These are phyloP conservation scores for Pygocentrus nattereri DNA, from an alignment of 2,797 vertebrate genomes.

Conservation along the genomic window DNA sequence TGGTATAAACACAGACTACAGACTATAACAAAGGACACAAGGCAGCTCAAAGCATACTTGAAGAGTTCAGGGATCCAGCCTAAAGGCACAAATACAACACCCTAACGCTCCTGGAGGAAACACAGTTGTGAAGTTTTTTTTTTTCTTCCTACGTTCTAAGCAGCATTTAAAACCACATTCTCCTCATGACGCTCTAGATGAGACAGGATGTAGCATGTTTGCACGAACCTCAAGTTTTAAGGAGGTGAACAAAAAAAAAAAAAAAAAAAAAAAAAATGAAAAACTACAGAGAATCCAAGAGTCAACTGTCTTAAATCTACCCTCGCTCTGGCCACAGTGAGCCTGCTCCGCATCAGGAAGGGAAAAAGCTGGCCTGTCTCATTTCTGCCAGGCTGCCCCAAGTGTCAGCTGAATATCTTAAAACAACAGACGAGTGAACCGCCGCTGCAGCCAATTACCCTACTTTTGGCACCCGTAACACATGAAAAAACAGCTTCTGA, in stretches of 20 bases:
- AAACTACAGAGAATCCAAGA: constrained; percentile 76
- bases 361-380: constrained; percentile 64
- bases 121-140: background rate
- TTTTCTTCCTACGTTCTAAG: constrained; percentile 11
- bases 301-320: constrained; percentile 70
- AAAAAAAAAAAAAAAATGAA: too few species aligned
- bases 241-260: constrained; percentile 75
- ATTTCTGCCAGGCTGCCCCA: constrained; percentile 79
- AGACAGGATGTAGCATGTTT: constrained; percentile 69
- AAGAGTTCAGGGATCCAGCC: constrained; percentile 16
- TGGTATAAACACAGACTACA: background rate
- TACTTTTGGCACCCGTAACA: constrained; percentile 75
- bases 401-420: constrained; percentile 85
- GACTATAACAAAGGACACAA: background rate
- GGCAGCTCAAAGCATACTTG: background rate
- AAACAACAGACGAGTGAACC: constrained; percentile 82
- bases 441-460: constrained; percentile 85
- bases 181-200: constrained; percentile 62
- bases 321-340: constrained; percentile 69
- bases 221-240: constrained; percentile 75
- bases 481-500: constrained; percentile 79
- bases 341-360: constrained; percentile 37
- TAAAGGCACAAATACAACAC: background rate
- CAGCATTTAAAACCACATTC: background rate
- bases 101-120: background rate